Conservation (phyloP, 2,113 vertebrate genomes). For the Myrmecobius fasciatus region DNA sequence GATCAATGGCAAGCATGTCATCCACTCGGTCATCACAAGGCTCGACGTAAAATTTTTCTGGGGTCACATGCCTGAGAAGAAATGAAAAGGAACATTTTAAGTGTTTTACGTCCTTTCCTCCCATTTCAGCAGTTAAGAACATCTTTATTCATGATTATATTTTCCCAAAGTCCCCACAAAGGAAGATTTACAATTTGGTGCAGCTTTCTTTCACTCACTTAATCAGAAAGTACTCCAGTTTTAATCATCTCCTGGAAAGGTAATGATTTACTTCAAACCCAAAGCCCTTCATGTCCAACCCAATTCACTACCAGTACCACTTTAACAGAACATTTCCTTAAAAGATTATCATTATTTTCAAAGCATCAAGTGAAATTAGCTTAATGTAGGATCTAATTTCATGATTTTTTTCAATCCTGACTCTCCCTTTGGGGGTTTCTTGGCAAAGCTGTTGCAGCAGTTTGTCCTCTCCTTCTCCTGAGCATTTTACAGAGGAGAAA, state of each 20-base stretch:
- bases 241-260: neutral
- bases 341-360: neutral
- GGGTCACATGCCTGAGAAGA: slow-evolving; percentile 89
- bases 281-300: neutral
- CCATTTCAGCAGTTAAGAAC: neutral
- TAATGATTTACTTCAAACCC: neutral
- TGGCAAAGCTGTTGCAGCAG: neutral
- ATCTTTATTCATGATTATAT: neutral
- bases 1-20: slow-evolving; percentile 94
- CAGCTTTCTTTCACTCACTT: neutral
- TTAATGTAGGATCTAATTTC: neutral
- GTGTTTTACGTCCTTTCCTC: neutral
- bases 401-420: neutral
- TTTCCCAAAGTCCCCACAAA: neutral
- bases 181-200: neutral
- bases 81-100: slow-evolving; percentile 8
- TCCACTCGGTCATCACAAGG: slow-evolving; percentile 91
- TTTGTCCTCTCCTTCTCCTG: neutral
- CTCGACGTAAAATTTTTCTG: slow-evolving; percentile 96
- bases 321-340: neutral
- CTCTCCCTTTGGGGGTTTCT: neutral
- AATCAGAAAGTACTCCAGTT: neutral
- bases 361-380: neutral
- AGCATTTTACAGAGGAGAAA: neutral
- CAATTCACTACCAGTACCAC: neutral